Base-by-base conservation (phyloP, 2,113 vertebrate genomes). In the Dasypus novemcinctus region DNA sequence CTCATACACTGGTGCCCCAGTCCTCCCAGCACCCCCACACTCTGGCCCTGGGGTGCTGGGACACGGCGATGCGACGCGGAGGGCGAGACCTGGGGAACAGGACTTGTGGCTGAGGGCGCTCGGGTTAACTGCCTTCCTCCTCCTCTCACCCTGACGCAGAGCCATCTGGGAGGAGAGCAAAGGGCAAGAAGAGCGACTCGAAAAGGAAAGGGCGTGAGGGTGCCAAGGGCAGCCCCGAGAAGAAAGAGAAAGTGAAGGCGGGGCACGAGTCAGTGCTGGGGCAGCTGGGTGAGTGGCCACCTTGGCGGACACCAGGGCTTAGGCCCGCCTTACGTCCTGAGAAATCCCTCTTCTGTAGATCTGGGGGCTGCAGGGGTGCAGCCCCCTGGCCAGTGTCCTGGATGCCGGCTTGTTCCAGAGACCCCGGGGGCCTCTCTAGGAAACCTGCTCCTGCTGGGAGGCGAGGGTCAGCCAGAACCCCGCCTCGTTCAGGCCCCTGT, bases 191-290 rank as follows among this genome's bases (percentile, higher is more conserved):
- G 98, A 99, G 97, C 96, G 99, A 99, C 97, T 98, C 98, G 1
- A 99, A 99, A 98, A 99, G 99, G 96, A 99, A 98, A 98, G 98
- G 99, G 95, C 99, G 98, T 81, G 99, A 99, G 97, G 98, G 98
- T 92, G 98, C 98, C 96, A 99, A 99, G 98, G 98, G 92, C 98
- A 99, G 99, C 94, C 98, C 99, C 0, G 99, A 99, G 98, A 99
- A 99, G 98, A 99, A 99, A 97, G 99, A 99, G 97, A 99, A 99
- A 97, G 98, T 99, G 98, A 99, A 99, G 98, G 98, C 99, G 82
- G 98, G 99, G 94, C 98, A 98, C 14, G 98, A 98, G 97, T 99
- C 99, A n/a, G 99, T 99, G 36, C 99, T 99, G 95, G 99, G 99
- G 98, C 99, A 99, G 96, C 98, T 99, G 97, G 99, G 99, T 99